Evolutionary conservation across 2,113 vertebrate species (phyloP).

Genomic region (Spea bombifrons): DNA sequence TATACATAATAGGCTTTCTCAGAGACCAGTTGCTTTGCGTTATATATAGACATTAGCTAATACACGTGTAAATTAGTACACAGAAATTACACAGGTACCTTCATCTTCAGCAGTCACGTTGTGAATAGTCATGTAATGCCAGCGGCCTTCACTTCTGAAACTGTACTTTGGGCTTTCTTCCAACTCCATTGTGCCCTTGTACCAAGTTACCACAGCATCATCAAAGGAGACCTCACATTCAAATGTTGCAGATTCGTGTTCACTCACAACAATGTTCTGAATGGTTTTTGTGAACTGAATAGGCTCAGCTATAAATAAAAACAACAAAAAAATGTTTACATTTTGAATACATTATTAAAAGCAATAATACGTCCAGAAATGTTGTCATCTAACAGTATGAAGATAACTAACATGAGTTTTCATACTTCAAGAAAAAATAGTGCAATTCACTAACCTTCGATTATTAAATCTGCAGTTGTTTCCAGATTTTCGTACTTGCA

Average conservation of each 20-base stretch:
- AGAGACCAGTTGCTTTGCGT: too few species aligned
- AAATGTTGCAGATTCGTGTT: constrained; percentile 91
- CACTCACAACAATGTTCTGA: constrained; percentile 94
- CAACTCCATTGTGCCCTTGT: constrained; percentile 91
- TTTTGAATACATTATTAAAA: too few species aligned
- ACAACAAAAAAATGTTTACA: neutral
- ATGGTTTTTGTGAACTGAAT: constrained; percentile 99
- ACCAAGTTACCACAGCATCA: constrained; percentile 95
- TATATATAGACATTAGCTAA: too few species aligned
- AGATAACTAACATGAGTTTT: too few species aligned
- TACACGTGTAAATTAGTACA: constrained; percentile 9
- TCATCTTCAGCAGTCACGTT: constrained; percentile 93
- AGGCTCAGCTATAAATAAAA: constrained; percentile 81
- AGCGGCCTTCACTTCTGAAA: constrained; percentile 89
- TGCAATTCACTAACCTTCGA: constrained; percentile 81
- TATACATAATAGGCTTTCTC: constrained; percentile 19
- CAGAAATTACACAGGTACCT: constrained; percentile 67
- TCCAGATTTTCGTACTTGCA: constrained; percentile 84
- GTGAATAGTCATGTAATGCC: constrained; percentile 97
- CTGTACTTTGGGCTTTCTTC: constrained; percentile 92
- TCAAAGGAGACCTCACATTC: constrained; percentile 98
- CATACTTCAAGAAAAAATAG: too few species aligned
- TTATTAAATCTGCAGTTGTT: constrained; percentile 83
- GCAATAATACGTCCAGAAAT: too few species aligned
- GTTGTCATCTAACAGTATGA: too few species aligned